Conservation (phyloP, 2,888 invertebrate species). For the Spicauda simplicius region DNA sequence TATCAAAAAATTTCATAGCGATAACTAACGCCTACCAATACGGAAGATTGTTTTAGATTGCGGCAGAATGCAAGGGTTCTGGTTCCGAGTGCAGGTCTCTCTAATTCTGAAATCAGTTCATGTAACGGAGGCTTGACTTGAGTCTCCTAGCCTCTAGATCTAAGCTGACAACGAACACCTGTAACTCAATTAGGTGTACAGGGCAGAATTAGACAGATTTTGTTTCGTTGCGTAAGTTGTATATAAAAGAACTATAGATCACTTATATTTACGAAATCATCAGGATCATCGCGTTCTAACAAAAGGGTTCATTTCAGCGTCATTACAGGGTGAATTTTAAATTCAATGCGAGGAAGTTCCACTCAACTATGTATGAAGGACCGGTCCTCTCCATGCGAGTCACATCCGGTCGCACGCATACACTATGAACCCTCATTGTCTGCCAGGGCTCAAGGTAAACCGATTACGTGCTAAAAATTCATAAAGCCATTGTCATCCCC, state of each 20-base stretch:
- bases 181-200: too few relatives aligned
- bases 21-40: too few relatives aligned
- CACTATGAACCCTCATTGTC: conserved; percentile 68
- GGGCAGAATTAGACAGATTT: too few relatives aligned
- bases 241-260: neutral
- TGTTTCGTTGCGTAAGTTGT: too few relatives aligned
- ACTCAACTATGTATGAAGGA: conserved; percentile 81
- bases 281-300: conserved; percentile 64
- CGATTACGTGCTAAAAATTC: conserved; percentile 79
- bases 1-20: too few relatives aligned
- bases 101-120: too few relatives aligned
- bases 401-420: conserved; percentile 72
- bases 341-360: conserved; percentile 64
- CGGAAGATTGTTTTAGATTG: too few relatives aligned
- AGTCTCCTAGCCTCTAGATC: too few relatives aligned
- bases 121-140: too few relatives aligned
- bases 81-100: too few relatives aligned
- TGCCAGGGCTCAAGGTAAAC: conserved; percentile 71
- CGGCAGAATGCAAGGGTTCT: too few relatives aligned
- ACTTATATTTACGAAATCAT: conserved; percentile 29
- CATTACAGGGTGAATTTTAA: conserved; percentile 79
- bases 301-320: conserved; percentile 64
- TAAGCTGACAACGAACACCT: too few relatives aligned
- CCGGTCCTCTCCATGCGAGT: conserved; percentile 58
- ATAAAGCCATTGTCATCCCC: conserved; percentile 71